Percentiles rank a stretch among this genome's conserved stretches.
Evolutionary conservation across 2,888 invertebrate genomes (phyloP).

Genomic region (Meiosimyza platycephala): DNA sequence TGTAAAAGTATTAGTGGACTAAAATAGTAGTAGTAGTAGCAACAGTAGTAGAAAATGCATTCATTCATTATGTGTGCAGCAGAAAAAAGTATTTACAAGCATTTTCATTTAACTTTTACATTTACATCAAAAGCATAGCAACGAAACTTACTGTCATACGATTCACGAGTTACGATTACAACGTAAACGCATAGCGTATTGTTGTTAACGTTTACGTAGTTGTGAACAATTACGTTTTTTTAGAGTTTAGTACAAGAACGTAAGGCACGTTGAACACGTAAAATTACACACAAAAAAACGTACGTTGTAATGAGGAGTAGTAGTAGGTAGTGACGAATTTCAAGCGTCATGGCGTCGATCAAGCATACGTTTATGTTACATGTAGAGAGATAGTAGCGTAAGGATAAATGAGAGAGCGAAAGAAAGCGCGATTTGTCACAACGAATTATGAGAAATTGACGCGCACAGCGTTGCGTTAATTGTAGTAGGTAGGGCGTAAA

Average conservation of each 20-base stretch:
- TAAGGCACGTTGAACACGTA: background rate
- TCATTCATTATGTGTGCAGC: conserved; percentile 21
- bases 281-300: background rate
- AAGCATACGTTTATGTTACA: background rate
- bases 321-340: background rate
- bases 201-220: background rate
- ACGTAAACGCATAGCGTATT: conserved; percentile 29
- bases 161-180: conserved; percentile 15
- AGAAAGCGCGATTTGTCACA: too few relatives aligned
- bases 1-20: background rate
- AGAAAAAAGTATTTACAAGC: conserved; percentile 61
- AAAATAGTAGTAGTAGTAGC: conserved; percentile 6
- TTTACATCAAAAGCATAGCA: conserved; percentile 50
- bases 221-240: background rate
- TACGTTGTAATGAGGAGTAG: conserved; percentile 20
- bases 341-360: too few relatives aligned
- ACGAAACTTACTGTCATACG: conserved; percentile 48
- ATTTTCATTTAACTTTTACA: conserved; percentile 62
- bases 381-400: background rate
- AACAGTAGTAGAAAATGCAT: conserved; percentile 27
- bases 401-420: too few relatives aligned
- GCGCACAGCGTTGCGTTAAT: too few relatives aligned
- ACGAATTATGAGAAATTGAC: too few relatives aligned
- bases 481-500: too few relatives aligned
- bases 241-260: background rate